Base-by-base conservation (phyloP, 2,113 vertebrate genomes). In the Myiozetetes cayanensis region DNA sequence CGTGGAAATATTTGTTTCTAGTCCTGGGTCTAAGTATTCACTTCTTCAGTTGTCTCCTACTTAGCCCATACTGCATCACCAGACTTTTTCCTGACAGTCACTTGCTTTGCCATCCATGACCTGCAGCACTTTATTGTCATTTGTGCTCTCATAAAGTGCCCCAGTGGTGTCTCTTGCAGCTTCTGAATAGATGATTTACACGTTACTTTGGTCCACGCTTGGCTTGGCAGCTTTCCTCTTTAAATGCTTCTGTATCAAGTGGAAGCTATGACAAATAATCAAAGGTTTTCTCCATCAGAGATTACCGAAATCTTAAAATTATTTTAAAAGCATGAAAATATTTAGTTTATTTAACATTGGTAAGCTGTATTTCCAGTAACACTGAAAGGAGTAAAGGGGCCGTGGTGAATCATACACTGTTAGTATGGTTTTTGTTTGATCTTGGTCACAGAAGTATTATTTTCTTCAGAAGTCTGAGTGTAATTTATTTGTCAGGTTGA, bases 401-500 rank as follows among this genome's bases (percentile, higher is more conserved):
- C 4, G 7, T 30, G 41, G 39, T 94, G 89, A 96, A 97, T 95
- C 31, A 30, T n/a, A 85, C 39, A 53, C 44, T 81, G 62, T 94
- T 97, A 89, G 63, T 17, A 39, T 75, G 28, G 27, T 23, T 71
- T 91, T 76, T 70, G 89, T 95, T 96, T 96, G 85, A 94, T 97
- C 93, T 96, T 84, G 37, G 67, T 86, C 71, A 89, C 7, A 90
- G 73, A 71, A 85, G 47, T 86, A 86, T 86, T 92, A 92, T 90
- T 95, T 95, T 92, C 66, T 82, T 96, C 95, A 97, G 88, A 96
- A 94, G 81, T 95, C 66, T 74, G 85, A 90, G 47, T 93, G 89
- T 93, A 96, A 96, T 96, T 97, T 97, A 95, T 96, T 97, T 98
- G 95, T 96, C 92, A 97, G 92, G 93, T 94, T 96, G 94, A 94